phyloP scores from a whole-genome alignment of 1,140 invertebrate species.

The Formica exsecta region DNA sequence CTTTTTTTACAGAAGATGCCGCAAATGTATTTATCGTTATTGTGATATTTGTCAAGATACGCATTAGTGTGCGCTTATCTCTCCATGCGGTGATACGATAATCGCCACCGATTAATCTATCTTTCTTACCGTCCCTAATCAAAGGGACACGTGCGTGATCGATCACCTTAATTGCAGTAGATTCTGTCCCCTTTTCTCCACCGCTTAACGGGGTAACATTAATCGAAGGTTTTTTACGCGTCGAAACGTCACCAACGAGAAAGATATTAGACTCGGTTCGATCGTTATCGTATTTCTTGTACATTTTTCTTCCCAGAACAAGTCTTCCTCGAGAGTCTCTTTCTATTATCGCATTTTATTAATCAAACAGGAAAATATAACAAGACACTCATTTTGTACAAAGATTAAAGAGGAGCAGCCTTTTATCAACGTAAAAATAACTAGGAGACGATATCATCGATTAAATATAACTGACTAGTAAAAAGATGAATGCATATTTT shows the following conservation, averaged over 20 bases:
- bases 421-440: too few species aligned
- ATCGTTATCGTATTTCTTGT: slow-evolving; percentile 41
- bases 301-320: slow-evolving; percentile 14
- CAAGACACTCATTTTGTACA: neutral
- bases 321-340: neutral
- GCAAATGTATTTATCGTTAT: neutral
- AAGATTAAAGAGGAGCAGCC: neutral
- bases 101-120: slow-evolving; percentile 65
- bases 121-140: slow-evolving; percentile 1
- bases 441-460: too few species aligned
- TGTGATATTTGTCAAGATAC: neutral
- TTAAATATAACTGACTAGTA: neutral
- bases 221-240: slow-evolving; percentile 46
- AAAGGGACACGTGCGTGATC: slow-evolving; percentile 42
- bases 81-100: slow-evolving; percentile 39
- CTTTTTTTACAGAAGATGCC: neutral
- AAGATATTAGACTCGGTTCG: slow-evolving; percentile 30
- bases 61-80: slow-evolving; percentile 24
- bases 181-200: slow-evolving; percentile 57
- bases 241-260: neutral
- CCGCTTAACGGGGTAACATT: slow-evolving; percentile 43
- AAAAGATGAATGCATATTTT: slow-evolving; percentile 8
- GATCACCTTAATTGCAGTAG: slow-evolving; percentile 60
- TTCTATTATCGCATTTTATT: neutral
- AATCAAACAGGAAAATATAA: neutral